A percentile compares a stretch with the other conserved stretches of the same genome.
Conservation (phyloP, 2,113 vertebrate genomes). For the Dendrocopos noguchii region DNA sequence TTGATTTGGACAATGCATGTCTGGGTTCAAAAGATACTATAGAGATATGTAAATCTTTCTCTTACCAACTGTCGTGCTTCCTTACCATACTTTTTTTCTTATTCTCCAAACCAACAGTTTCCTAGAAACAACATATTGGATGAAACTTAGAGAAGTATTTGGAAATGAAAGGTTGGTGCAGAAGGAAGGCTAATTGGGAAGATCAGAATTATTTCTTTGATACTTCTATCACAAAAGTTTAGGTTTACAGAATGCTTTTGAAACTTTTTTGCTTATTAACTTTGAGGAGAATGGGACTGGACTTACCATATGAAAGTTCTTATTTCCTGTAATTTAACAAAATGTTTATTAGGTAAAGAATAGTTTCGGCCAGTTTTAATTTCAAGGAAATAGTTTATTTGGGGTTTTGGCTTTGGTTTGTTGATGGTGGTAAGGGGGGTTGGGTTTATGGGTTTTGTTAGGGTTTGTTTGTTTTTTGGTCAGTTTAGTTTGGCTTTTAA, state of each 20-base stretch:
- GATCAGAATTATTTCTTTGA: background rate
- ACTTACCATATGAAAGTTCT: background rate
- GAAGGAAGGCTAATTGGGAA: background rate
- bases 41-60: background rate
- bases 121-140: background rate
- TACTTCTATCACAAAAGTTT: background rate
- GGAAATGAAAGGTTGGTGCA: background rate
- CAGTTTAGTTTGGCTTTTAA: background rate
- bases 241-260: background rate
- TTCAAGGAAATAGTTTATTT: background rate
- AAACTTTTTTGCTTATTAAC: background rate
- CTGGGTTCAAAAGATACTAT: background rate
- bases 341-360: constrained; percentile 27
- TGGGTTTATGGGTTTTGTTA: background rate
- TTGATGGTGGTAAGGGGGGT: no score
- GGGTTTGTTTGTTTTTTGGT: background rate
- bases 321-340: constrained; percentile 39
- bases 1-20: background rate
- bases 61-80: background rate
- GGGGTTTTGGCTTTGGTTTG: background rate
- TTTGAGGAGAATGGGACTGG: background rate
- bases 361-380: background rate
- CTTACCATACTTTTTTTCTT: background rate
- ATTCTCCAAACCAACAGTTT: background rate
- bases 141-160: background rate